Base-by-base conservation (phyloP, 1,140 invertebrate species). In the Trichonephila inaurata region DNA sequence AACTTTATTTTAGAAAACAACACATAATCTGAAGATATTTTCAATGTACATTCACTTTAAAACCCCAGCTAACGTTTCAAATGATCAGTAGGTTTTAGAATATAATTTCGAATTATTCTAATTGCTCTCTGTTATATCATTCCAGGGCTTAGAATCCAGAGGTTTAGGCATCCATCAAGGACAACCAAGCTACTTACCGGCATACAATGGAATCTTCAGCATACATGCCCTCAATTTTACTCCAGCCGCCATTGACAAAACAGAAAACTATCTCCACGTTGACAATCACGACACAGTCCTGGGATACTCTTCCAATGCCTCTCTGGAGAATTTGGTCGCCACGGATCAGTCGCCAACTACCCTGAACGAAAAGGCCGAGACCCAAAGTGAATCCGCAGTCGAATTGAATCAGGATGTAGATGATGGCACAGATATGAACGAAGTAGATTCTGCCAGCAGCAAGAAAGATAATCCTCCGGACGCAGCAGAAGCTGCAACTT, bases 181-280 rank as follows among this genome's bases (percentile, higher is more conserved):
- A 58, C 69, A 81, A 12, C 92, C 92, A 8, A 93, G 86, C 28
- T 93, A 93, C 28, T 82, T 93, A 12, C 92, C 92, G 6, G 62
- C 66, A 4, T 93, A 93, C 69, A 93, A 93, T 10, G 92, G 92
- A 2, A 93, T 93, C 51, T 93, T 93, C 51, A 93, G 92, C 33
- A 72, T 93, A 24, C 92, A 93, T 58, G 92, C 92, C 44, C 86
- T 93, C 51, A 93, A 93, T 21, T 93, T 88, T 58, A 93, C 92
- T n/a, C 64, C 85, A n/a, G 19, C 92, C 1, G 62, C 92, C 24
- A 24, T 81, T 19, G 92, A 88, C 85, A 88, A 88, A 62, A 77
- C 89, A 21, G 89, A 91, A 28, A 91, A 91, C 18, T 77, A 61
- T 24, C 21, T 85, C 14, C 64, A 89, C 14, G 44, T 87, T 0